phyloP scores from a whole-genome alignment of 2,797 vertebrate genomes.

The Galaxias olidus region DNA sequence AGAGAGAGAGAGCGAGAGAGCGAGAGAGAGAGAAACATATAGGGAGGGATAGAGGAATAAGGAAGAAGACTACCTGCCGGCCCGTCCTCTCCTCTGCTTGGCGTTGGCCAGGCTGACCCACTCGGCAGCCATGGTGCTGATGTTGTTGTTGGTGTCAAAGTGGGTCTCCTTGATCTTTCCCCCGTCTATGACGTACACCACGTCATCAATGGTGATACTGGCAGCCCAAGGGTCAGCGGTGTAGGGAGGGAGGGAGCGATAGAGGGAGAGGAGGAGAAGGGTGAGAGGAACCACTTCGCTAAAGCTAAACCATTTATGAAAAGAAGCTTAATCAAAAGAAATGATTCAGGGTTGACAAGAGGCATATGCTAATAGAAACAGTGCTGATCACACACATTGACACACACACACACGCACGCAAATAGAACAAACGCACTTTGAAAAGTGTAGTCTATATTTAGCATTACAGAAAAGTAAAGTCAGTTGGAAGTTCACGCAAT shows the following conservation, averaged over 20 bases:
- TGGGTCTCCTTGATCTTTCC: conserved; percentile 98
- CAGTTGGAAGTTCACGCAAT: conserved; percentile 28
- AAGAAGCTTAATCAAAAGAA: not conserved
- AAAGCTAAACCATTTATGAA: too few species aligned
- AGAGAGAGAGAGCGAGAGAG: conserved; percentile 7
- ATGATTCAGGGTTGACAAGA: too few species aligned
- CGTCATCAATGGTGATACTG: conserved; percentile 98
- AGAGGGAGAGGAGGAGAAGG: not conserved
- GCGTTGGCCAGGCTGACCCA: conserved; percentile 98
- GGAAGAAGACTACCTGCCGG: conserved; percentile 82
- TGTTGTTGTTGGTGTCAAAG: conserved; percentile 97
- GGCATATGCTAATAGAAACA: conserved; percentile 5
- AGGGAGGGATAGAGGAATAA: conserved; percentile 13
- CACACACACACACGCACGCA: conserved; percentile 19
- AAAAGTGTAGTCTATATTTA: conserved; percentile 39
- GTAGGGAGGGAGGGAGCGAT: conserved; percentile 5
- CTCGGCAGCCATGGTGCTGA: conserved; percentile 94
- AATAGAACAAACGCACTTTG: conserved; percentile 33
- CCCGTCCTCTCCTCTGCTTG: conserved; percentile 95
- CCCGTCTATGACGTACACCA: conserved; percentile 95
- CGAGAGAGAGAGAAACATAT: not conserved
- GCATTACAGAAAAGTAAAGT: conserved; percentile 15
- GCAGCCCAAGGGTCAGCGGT: not conserved
- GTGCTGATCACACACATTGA: conserved; percentile 6
- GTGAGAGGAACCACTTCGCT: not conserved